phyloP scores from a whole-genome alignment of 2,888 invertebrate species.

The Nomada ruficornis region DNA sequence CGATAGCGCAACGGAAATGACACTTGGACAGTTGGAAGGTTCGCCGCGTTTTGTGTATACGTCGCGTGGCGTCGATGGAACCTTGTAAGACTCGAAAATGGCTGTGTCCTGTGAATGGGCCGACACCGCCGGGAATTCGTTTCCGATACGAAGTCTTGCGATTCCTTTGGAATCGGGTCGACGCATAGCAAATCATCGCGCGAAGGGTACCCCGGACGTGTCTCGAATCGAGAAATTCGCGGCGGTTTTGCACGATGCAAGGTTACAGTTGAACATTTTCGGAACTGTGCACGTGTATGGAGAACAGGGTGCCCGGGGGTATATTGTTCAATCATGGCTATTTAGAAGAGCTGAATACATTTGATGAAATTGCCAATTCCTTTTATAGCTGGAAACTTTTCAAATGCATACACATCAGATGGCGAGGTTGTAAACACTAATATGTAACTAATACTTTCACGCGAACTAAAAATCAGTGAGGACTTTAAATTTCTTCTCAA shows the following conservation, averaged over 20 bases:
- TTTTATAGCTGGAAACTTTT: too few species aligned
- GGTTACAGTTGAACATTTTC: neutral
- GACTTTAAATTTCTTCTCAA: too few species aligned
- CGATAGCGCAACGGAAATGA: neutral
- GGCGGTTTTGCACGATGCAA: neutral
- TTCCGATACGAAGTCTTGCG: constrained; percentile 10
- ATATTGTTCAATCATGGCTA: too few species aligned
- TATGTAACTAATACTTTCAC: too few species aligned
- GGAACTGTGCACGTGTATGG: neutral
- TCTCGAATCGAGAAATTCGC: neutral
- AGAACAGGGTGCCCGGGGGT: too few species aligned
- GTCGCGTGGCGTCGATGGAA: neutral
- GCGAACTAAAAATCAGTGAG: too few species aligned
- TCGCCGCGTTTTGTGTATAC: neutral
- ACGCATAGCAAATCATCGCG: constrained; percentile 10
- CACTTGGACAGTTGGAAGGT: neutral
- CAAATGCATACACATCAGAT: too few species aligned
- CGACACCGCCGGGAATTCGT: constrained; percentile 34
- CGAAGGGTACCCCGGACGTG: neutral
- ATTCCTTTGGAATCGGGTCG: constrained; percentile 20
- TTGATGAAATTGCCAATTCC: too few species aligned
- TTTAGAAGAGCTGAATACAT: too few species aligned
- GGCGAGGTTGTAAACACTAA: too few species aligned
- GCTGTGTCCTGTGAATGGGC: neutral
- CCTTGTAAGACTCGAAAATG: constrained; percentile 11